Conservation (phyloP, 2,113 vertebrate genomes). For the Onychorhynchus coronatus region DNA sequence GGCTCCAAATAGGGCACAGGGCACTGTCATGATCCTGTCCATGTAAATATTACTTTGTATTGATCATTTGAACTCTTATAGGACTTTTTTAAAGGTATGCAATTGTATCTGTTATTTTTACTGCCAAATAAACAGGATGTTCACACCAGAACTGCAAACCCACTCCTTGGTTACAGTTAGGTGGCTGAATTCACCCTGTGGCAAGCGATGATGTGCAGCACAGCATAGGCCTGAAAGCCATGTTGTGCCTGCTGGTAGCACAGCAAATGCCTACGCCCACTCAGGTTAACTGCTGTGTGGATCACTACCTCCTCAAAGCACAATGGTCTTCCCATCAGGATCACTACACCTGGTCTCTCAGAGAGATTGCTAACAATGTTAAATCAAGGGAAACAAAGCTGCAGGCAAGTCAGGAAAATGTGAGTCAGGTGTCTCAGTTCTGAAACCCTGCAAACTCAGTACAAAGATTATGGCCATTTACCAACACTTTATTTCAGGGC, state of each 20-base stretch:
- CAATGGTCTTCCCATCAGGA: not conserved
- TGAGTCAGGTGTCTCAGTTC: not conserved
- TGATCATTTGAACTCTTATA: not conserved
- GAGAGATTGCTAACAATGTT: not conserved
- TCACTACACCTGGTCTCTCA: not conserved
- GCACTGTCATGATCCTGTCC: not conserved
- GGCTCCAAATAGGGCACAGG: not conserved
- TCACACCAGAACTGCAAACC: not conserved
- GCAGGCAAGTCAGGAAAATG: not conserved
- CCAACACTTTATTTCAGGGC: not conserved
- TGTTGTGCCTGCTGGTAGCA: not conserved
- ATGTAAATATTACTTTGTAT: not conserved
- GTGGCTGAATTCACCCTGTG: accelerated
- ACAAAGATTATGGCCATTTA: not conserved
- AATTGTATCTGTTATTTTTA: not conserved
- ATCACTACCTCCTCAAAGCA: not conserved
- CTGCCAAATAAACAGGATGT: not conserved
- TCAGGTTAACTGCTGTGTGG: not conserved
- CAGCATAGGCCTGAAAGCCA: not conserved
- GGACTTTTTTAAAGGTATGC: not conserved
- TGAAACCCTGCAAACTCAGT: not conserved
- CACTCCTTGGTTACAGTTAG: not conserved
- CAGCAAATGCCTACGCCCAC: accelerated
- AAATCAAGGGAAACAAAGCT: not conserved
- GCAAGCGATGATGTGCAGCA: no score